Conservation (phyloP, 1,140 invertebrate genomes). For the Panagrolaimus sp. region DNA sequence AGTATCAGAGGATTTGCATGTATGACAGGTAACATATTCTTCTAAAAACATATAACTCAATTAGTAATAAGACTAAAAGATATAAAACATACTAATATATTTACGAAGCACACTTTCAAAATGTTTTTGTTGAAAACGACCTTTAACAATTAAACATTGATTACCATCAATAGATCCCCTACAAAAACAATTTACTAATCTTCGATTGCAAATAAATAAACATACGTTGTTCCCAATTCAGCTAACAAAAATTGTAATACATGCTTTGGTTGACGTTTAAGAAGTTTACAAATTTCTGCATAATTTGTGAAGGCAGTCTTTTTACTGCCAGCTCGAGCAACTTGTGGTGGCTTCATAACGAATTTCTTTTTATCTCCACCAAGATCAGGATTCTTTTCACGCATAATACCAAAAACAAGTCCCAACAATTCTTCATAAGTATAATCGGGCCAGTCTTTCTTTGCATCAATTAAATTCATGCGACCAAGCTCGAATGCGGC, state of each 20-base stretch:
- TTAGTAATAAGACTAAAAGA: background rate
- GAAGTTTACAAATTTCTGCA: slow-evolving; percentile 76
- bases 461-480: slow-evolving; percentile 55
- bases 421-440: slow-evolving; percentile 69
- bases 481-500: slow-evolving; percentile 46
- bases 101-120: slow-evolving; percentile 96
- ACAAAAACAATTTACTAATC: slow-evolving; percentile 36
- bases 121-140: slow-evolving; percentile 98
- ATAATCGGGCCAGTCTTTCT: slow-evolving; percentile 54
- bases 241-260: slow-evolving; percentile 92
- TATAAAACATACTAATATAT: slow-evolving; percentile 71
- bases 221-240: slow-evolving; percentile 88
- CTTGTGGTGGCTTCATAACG: slow-evolving; percentile 94
- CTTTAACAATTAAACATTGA: slow-evolving; percentile 98
- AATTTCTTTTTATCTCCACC: slow-evolving; percentile 97
- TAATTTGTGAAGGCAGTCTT: slow-evolving; percentile 99
- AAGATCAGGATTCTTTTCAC: slow-evolving; percentile 98
- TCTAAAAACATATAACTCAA: slow-evolving; percentile 59
- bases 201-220: slow-evolving; percentile 16
- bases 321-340: slow-evolving; percentile 94
- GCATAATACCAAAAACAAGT: slow-evolving; percentile 95
- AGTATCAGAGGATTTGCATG: slow-evolving; percentile 94
- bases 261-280: slow-evolving; percentile 96
- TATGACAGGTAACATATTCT: slow-evolving; percentile 99
- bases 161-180: slow-evolving; percentile 72